These are phyloP conservation scores for Rhynchomys soricoides DNA, from an alignment of 2,113 vertebrate genomes.

Conservation along the genomic window DNA sequence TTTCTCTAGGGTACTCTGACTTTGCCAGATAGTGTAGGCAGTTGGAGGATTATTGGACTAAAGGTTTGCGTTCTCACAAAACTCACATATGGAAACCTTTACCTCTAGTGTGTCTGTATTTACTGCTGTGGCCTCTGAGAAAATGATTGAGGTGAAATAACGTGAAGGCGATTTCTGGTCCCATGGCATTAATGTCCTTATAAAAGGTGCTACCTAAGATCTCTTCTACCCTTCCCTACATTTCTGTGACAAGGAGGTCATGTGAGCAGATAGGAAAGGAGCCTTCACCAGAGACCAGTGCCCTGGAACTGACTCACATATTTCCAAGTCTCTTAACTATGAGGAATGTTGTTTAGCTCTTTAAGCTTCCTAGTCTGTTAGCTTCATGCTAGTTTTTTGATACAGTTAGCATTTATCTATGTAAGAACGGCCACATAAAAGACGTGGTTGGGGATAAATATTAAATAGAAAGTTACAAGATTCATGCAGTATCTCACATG, in stretches of 20 bases:
- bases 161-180: neutral
- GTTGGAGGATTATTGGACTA: neutral
- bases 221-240: too few species aligned
- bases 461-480: neutral
- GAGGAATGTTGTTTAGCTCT: neutral
- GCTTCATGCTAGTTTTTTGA: neutral
- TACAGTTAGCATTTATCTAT: neutral
- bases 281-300: fast-evolving
- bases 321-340: neutral
- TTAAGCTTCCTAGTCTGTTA: neutral
- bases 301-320: neutral
- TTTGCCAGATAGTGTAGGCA: neutral
- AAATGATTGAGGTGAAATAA: neutral
- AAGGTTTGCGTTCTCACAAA: neutral
- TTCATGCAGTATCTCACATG: neutral
- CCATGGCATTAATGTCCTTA: neutral
- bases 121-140: neutral
- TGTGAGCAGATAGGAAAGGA: neutral
- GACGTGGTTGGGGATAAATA: neutral
- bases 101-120: neutral
- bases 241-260: neutral
- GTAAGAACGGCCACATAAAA: neutral
- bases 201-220: neutral
- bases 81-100: neutral
- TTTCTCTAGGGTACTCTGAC: neutral